phyloP scores from a whole-genome alignment of 2,113 vertebrate genomes.

The Pampusana beccarii region DNA sequence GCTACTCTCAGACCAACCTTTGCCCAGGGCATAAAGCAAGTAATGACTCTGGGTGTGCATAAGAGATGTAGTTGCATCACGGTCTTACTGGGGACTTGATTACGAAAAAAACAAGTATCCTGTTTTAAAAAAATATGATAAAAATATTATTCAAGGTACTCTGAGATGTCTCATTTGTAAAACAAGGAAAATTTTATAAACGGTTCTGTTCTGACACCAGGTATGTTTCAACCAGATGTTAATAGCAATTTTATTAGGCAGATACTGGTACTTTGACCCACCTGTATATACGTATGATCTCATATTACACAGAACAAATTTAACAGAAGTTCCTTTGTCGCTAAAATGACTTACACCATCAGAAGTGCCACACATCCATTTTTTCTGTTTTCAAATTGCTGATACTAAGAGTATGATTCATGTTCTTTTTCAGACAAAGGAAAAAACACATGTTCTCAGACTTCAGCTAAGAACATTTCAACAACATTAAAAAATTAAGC shows the following conservation, averaged over 20 bases:
- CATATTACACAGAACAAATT: not conserved
- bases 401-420: not conserved
- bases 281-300: not conserved
- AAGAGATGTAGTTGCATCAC: not conserved
- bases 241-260: not conserved
- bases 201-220: not conserved
- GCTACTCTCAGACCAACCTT: not conserved
- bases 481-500: not conserved
- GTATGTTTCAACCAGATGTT: not conserved
- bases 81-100: not conserved
- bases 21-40: not conserved
- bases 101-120: not conserved
- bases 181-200: not conserved
- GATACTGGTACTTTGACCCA: not conserved
- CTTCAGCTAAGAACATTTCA: not conserved
- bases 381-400: not conserved
- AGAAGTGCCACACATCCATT: not conserved
- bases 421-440: not conserved
- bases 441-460: not conserved
- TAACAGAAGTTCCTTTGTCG: not conserved
- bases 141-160: not conserved
- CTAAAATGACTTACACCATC: not conserved
- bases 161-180: not conserved
- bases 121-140: not conserved
- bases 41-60: not conserved